phyloP scores from a whole-genome alignment of 2,888 invertebrate genomes.

The Yponomeuta cagnagella region DNA sequence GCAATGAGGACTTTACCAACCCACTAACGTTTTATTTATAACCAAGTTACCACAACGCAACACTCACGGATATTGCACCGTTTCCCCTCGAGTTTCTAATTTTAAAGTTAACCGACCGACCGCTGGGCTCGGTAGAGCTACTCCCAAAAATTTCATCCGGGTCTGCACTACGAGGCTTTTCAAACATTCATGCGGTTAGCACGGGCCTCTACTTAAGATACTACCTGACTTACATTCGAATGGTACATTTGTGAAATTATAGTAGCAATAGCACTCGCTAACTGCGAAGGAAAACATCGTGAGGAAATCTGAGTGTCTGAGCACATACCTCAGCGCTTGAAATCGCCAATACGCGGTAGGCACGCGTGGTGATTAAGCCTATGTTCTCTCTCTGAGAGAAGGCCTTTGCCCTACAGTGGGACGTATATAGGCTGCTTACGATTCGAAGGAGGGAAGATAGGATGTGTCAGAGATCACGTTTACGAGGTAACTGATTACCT shows the following conservation, averaged over 20 bases:
- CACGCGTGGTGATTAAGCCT: too few relatives aligned
- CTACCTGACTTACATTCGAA: not conserved
- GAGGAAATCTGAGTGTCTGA: too few relatives aligned
- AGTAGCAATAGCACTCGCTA: too few relatives aligned
- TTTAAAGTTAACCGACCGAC: not conserved
- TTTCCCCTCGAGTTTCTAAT: constrained; percentile 1
- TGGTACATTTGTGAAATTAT: not conserved
- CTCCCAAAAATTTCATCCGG: not conserved
- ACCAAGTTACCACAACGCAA: not conserved
- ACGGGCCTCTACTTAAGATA: not conserved
- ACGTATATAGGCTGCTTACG: too few relatives aligned
- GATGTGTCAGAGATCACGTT: too few relatives aligned
- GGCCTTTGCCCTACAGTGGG: too few relatives aligned
- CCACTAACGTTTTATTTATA: not conserved
- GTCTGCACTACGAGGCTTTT: not conserved
- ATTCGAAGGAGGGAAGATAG: too few relatives aligned
- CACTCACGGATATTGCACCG: constrained; percentile 1
- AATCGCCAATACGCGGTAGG: too few relatives aligned
- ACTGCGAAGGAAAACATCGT: too few relatives aligned
- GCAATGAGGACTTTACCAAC: not conserved
- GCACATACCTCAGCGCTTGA: too few relatives aligned
- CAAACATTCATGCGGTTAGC: not conserved
- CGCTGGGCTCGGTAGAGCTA: not conserved
- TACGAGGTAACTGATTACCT: too few relatives aligned
- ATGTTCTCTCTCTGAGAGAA: too few relatives aligned